These are phyloP conservation scores for Plebejus argus DNA, from an alignment of 2,888 invertebrate genomes.

Conservation along the genomic window DNA sequence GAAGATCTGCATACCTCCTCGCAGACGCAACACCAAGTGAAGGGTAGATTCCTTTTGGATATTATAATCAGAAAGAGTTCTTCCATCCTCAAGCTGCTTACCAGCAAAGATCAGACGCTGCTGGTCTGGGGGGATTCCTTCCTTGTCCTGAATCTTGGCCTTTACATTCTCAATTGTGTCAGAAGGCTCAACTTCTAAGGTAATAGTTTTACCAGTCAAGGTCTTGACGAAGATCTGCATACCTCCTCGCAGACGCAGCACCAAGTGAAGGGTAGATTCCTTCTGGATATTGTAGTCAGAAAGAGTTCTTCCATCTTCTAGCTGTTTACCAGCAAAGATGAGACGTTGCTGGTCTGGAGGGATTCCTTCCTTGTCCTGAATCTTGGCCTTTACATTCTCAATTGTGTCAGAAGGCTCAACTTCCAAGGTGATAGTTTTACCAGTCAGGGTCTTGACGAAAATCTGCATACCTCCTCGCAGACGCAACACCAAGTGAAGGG, in stretches of 20 bases:
- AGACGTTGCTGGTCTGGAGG: constrained; percentile 66
- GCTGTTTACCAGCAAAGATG: constrained; percentile 66
- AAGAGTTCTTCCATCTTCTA: constrained; percentile 65
- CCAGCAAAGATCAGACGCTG: constrained; percentile 57
- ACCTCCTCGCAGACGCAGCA: constrained; percentile 54
- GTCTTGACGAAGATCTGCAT: constrained; percentile 60
- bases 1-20: constrained; percentile 52
- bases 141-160: constrained; percentile 58
- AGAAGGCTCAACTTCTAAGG: constrained; percentile 53
- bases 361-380: constrained; percentile 66
- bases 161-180: constrained; percentile 58
- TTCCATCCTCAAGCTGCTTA: constrained; percentile 56
- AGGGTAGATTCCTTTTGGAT: constrained; percentile 52
- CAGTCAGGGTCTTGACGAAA: constrained; percentile 60
- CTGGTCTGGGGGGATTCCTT: constrained; percentile 58
- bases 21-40: constrained; percentile 48
- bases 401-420: constrained; percentile 65
- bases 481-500: constrained; percentile 39
- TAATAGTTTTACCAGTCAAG: constrained; percentile 55
- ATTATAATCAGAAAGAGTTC: constrained; percentile 56
- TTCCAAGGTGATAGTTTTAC: constrained; percentile 61
- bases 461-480: constrained; percentile 55
- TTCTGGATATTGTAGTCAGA: constrained; percentile 70
- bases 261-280: constrained; percentile 64
- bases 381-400: constrained; percentile 68